Base-by-base conservation (phyloP, 1,140 invertebrate genomes). In the Solen grandis region DNA sequence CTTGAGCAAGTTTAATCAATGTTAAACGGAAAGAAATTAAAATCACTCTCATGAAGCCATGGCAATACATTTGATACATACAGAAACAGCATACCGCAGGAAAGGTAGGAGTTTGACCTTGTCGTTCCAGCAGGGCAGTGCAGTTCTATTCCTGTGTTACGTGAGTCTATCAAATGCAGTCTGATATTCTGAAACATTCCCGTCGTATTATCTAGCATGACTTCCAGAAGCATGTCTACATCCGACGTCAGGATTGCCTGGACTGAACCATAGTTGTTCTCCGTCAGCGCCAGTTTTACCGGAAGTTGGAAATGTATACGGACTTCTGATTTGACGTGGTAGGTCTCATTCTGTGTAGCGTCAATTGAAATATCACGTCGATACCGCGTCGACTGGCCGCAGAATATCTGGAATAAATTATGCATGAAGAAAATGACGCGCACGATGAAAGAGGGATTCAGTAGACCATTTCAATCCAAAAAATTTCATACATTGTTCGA, bases 31-130 rank as follows among this genome's bases (percentile, higher is more conserved):
- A 33, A 8, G n/a, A 4, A 3, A 35, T 29, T 22, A 19, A 14
- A 2, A 38, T 3, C 38, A n/a, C 2, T 35, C 27, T 65, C 38
- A 35, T 33, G 3, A 8, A 8, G 25, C 16, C 31, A 33, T 14
- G 14, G 16, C 16, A 19, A 22, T 19, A 4, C 62, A 65, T 19
- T 35, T 35, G 16, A 35, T 25, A n/a, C 19, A 52, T 16, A 13
- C 27, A 29, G 33, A 52, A 41, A 25, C 5, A 55, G 41, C 70
- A 25, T 73, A 59, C 70, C 54, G 54, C 70, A 60, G 13, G 52
- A 22, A 5, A 50, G 35, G n/a, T 50, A 54, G 31, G 52, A 10
- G 5, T 52, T 41, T 8, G 66, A 70, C 29, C 35, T 29, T 19
- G 55, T 50, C 19, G 66, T 54, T 14, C 66, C 66, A 22, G 4